These are phyloP conservation scores for Xestia ashworthii DNA, from an alignment of 2,888 invertebrate genomes.

Conservation along the genomic window DNA sequence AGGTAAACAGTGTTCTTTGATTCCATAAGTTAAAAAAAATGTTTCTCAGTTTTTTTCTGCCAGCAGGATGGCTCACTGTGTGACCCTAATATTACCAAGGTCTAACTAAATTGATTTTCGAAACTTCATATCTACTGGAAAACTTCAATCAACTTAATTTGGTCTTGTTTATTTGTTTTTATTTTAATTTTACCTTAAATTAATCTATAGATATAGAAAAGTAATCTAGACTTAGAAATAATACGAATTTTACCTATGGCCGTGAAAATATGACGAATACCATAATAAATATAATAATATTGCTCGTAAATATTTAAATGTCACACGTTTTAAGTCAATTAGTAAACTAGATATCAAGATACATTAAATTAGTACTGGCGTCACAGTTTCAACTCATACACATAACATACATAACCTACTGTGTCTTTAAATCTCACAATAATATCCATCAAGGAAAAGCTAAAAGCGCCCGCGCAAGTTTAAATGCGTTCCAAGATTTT, in stretches of 20 bases:
- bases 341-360: not conserved
- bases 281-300: too few relatives aligned
- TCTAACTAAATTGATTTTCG: not conserved
- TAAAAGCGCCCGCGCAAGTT: constrained; percentile 21
- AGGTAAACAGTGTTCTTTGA: too few relatives aligned
- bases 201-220: too few relatives aligned
- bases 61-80: not conserved
- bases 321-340: too few relatives aligned
- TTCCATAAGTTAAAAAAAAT: not conserved
- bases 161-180: too few relatives aligned
- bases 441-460: not conserved
- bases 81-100: not conserved
- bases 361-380: constrained; percentile 37
- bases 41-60: not conserved
- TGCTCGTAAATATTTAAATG: too few relatives aligned
- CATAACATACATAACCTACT: not conserved
- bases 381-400: not conserved
- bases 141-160: not conserved
- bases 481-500: not conserved
- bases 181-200: too few relatives aligned
- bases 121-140: not conserved
- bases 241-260: not conserved
- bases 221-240: not conserved
- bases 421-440: not conserved
- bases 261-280: not conserved